Evolutionary conservation across 2,113 vertebrate genomes (phyloP), one percentile per base, ranked within the genome.

Genomic region (Copsychus sechellarum): DNA sequence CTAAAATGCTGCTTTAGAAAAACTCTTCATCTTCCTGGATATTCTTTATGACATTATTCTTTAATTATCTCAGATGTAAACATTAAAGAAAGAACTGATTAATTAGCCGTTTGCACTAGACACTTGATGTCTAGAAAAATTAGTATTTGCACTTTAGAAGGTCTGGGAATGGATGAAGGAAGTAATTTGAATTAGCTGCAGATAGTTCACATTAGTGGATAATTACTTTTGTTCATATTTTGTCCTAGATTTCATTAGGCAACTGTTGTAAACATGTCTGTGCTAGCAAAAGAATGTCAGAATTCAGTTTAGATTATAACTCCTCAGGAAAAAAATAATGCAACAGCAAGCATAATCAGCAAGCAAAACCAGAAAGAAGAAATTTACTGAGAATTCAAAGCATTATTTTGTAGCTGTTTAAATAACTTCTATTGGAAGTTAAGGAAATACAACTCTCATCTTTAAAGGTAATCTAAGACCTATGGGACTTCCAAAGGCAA

Each of bases 221-320:
- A 95, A 95, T 94, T 94, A 92, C 85, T 88, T 95, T 91, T 86
- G 81, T 65, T 91, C 77, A 42, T 83, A 81, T 69, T 90, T 91
- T 94, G 93, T 56, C 93, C 92, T 33, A 93, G 80, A 93, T 97
- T 94, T 95, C 72, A 86, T 88, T 85, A 94, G 73, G 69, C 17
- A 86, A 77, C 54, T 58, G n/a, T 24, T 78, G 80, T 93, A 91
- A 93, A 92, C 31, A 92, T 47, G 81, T 79, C 69, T 76, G 9
- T 65, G 48, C 48, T 51, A 65, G 28, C 29, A 50, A 87, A 85
- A 89, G 33, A 53, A 85, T 69, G 61, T 34, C 57, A 74, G 43
- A 78, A 71, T 82, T 92, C 69, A 61, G 36, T 45, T 84, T 86
- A 76, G 36, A 60, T 61, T 58, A 82, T 2, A 29, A 64, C 18